Conservation (phyloP, 2,888 invertebrate genomes). For the Tillus elongatus region DNA sequence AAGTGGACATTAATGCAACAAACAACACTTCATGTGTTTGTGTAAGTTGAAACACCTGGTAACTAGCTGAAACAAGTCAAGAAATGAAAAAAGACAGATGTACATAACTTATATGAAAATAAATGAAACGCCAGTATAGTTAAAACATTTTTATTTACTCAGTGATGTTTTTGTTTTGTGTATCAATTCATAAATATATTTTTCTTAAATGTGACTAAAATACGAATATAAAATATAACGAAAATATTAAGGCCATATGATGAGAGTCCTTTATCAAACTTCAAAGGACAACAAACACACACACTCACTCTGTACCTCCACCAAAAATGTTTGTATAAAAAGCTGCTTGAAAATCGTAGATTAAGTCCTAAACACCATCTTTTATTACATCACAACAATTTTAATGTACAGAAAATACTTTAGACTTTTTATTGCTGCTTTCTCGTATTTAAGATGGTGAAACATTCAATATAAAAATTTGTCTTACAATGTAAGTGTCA, state of each 20-base stretch:
- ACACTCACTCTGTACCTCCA: constrained; percentile 33
- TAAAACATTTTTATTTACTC: neutral
- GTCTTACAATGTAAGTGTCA: neutral
- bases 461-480: neutral
- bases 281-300: constrained; percentile 14
- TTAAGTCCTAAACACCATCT: too few species aligned
- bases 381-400: too few species aligned
- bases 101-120: too few species aligned
- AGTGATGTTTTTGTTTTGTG: neutral
- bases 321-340: constrained; percentile 28
- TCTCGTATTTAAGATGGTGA: too few species aligned
- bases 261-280: neutral
- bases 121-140: neutral
- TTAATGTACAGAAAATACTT: too few species aligned
- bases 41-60: too few species aligned
- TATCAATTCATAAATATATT: neutral
- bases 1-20: too few species aligned
- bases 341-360: constrained; percentile 23
- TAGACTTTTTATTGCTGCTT: too few species aligned
- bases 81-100: too few species aligned
- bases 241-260: constrained; percentile 37
- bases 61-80: too few species aligned
- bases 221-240: constrained; percentile 37
- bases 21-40: too few species aligned
- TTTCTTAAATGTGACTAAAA: constrained; percentile 39